These are phyloP conservation scores for Acomys russatus DNA, from an alignment of 2,797 vertebrate species.

Conservation along the genomic window DNA sequence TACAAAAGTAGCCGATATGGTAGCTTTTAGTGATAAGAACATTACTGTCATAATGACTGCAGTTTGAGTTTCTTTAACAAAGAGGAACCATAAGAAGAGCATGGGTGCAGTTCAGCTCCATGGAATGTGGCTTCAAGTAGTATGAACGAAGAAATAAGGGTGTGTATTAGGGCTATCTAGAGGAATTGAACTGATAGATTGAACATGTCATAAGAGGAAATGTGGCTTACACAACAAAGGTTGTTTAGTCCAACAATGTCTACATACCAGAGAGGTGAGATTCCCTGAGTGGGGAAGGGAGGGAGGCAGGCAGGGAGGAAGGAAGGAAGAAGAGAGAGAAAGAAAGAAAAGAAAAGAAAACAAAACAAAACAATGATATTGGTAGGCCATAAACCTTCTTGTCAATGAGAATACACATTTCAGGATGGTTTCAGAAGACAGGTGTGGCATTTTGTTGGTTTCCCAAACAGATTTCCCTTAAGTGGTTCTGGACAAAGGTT, in stretches of 20 bases:
- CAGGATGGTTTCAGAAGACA: background rate
- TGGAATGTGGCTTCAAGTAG: background rate
- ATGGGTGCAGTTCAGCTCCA: background rate
- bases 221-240: background rate
- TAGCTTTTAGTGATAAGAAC: background rate
- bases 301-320: no score
- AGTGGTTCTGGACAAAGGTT: rapidly evolving
- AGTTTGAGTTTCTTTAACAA: background rate
- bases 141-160: background rate
- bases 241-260: background rate
- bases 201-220: background rate
- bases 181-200: background rate
- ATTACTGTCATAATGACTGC: background rate
- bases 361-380: background rate
- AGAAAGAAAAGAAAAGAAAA: background rate
- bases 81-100: background rate
- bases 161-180: background rate
- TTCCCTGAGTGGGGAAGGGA: background rate
- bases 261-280: background rate
- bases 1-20: background rate
- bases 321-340: background rate
- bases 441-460: background rate
- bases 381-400: background rate
- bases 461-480: background rate
- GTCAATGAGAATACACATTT: background rate